Conservation (phyloP, 2,888 invertebrate genomes). For the Tanypteryx hageni region DNA sequence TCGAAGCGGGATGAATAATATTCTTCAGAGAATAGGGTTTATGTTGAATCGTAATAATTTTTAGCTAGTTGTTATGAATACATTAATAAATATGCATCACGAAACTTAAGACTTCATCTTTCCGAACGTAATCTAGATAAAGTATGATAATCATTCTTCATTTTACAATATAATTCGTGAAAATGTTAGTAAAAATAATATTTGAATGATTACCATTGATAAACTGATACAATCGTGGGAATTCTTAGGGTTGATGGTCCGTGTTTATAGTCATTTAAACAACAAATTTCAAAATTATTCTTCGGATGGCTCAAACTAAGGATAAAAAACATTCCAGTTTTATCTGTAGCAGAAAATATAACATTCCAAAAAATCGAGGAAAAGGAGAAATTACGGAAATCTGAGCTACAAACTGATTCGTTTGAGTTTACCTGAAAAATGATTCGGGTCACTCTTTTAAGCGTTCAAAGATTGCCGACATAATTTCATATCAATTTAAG, state of each 20-base stretch:
- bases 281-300: not conserved
- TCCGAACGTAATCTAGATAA: not conserved
- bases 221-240: not conserved
- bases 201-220: not conserved
- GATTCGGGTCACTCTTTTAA: not conserved
- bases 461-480: slow-evolving; percentile 13
- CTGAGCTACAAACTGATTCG: too few relatives aligned
- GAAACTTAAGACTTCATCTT: not conserved
- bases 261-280: not conserved
- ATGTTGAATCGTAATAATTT: too few relatives aligned
- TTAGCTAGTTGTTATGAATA: too few relatives aligned
- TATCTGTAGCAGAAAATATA: not conserved
- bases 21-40: too few relatives aligned
- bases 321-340: not conserved
- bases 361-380: not conserved
- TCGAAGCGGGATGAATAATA: too few relatives aligned
- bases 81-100: too few relatives aligned
- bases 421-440: too few relatives aligned
- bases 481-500: slow-evolving; percentile 52
- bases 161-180: not conserved
- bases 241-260: not conserved
- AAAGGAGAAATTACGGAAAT: too few relatives aligned
- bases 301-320: not conserved
- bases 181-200: not conserved
- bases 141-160: not conserved